Percentiles rank a stretch among this genome's conserved stretches.
These are phyloP conservation scores for Stenopsyche tienmushanensis DNA, from an alignment of 1,140 invertebrate genomes.

Conservation along the genomic window DNA sequence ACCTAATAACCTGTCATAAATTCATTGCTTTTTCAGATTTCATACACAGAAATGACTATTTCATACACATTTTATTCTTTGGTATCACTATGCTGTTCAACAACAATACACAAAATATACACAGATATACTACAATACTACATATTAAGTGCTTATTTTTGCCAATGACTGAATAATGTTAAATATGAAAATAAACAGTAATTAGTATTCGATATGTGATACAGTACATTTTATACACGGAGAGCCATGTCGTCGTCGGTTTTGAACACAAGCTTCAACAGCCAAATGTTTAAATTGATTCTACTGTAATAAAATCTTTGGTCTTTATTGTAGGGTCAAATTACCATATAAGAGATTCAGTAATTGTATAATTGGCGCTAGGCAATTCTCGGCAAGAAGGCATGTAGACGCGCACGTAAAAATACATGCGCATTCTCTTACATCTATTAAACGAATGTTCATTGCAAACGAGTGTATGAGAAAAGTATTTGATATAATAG, in stretches of 20 bases:
- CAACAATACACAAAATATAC: not conserved
- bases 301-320: constrained; percentile 6
- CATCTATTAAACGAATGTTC: constrained; percentile 1
- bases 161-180: too few species aligned
- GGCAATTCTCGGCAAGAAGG: constrained; percentile 27
- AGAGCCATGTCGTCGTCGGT: not conserved
- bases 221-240: constrained; percentile 6
- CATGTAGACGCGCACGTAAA: constrained; percentile 9
- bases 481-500: too few species aligned
- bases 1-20: constrained; percentile 11
- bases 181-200: too few species aligned
- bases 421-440: constrained; percentile 9
- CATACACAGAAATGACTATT: not conserved
- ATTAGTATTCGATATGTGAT: not conserved
- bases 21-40: not conserved
- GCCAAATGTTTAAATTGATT: not conserved
- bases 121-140: not conserved
- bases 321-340: not conserved
- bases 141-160: not conserved
- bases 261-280: not conserved
- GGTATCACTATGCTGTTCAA: not conserved
- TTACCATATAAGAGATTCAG: constrained; percentile 1
- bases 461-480: too few species aligned
- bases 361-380: constrained; percentile 13
- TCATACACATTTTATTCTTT: not conserved